Evolutionary conservation across 2,888 invertebrate species (phyloP), one percentile per base, ranked within the genome.

Genomic region (Patella caerulea): DNA sequence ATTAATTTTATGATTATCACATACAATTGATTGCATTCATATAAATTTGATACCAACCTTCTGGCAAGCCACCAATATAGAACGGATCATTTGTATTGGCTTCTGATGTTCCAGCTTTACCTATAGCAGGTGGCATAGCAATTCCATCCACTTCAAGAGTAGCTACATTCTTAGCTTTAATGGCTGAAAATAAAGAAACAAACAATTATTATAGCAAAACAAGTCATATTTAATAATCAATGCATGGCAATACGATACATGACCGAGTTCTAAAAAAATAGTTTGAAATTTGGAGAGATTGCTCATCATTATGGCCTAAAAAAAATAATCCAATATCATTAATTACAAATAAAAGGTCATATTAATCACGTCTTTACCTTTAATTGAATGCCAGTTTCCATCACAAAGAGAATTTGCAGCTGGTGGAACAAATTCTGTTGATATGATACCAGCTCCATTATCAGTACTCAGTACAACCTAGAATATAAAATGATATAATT

Each of bases 301-400:
- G 34, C 34, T 34, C 5, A 34, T 34, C 5, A 34, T 34, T 34
- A 5, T 34, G 34, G 5, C 34, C 34, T 34, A 34, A 34, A 34
- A 34, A 34, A 5, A 4, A 34, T 34, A 3, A 34, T 34, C 34
- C 34, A 34, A 34, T 34, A 34, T 34, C 34, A 7, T 24, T 24
- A 24, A 12, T 54, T n/a, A 15, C 45, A 74, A 74, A 15, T 34
- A 14, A 76, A 65, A 15, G 52, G 71, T 94, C 74, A 95, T 80
- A 45, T 45, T 45, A 45, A 45, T 45, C 45, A 9, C 4, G 45
- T 45, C 45, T 86, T 81, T 87, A 93, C 93, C 92, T 86, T 87
- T 86, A 71, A 98, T 96, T 78, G 94, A 95, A 90, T 99, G 98
- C 98, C 98, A 99, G 77, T 96, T 94, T 73, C 99, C 98, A 92